Percentiles rank a stretch among this genome's conserved stretches.
phyloP scores from a whole-genome alignment of 2,797 vertebrate species.

The Gastrophryne carolinensis region DNA sequence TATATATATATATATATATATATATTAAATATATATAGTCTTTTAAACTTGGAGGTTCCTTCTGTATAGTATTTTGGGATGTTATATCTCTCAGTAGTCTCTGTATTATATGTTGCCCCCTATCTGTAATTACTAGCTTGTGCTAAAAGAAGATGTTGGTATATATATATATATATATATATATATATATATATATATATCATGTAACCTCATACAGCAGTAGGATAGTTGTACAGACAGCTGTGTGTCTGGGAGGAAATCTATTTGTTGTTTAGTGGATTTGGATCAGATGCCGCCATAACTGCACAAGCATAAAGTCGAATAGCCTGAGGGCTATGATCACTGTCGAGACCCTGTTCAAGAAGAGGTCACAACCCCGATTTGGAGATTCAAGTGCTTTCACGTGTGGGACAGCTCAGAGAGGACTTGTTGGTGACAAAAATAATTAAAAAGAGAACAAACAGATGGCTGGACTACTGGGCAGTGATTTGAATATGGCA shows the following conservation, averaged over 20 bases:
- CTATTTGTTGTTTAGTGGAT: background rate
- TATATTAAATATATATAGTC: no score
- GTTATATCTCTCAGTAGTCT: no score
- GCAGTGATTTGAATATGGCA: constrained; percentile 8
- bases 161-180: no score
- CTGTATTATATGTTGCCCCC: no score
- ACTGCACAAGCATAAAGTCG: background rate
- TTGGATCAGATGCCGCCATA: constrained; percentile 9
- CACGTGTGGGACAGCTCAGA: constrained; percentile 32
- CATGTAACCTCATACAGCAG: no score
- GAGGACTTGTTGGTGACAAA: constrained; percentile 25
- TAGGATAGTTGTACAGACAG: background rate
- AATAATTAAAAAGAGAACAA: constrained; percentile 24
- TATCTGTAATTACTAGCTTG: no score
- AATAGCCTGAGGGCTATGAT: constrained; percentile 31
- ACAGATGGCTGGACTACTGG: constrained; percentile 23
- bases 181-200: no score
- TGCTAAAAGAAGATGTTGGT: no score
- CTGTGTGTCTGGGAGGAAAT: constrained; percentile 2
- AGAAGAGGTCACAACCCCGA: constrained; percentile 28
- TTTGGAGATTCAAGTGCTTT: constrained; percentile 39
- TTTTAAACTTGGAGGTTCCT: no score
- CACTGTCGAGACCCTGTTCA: constrained; percentile 14
- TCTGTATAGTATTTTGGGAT: no score
- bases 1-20: no score